Percentiles rank a stretch among this genome's conserved stretches.
phyloP scores from a whole-genome alignment of 2,888 invertebrate genomes.

The Notocelia uddmanniana region DNA sequence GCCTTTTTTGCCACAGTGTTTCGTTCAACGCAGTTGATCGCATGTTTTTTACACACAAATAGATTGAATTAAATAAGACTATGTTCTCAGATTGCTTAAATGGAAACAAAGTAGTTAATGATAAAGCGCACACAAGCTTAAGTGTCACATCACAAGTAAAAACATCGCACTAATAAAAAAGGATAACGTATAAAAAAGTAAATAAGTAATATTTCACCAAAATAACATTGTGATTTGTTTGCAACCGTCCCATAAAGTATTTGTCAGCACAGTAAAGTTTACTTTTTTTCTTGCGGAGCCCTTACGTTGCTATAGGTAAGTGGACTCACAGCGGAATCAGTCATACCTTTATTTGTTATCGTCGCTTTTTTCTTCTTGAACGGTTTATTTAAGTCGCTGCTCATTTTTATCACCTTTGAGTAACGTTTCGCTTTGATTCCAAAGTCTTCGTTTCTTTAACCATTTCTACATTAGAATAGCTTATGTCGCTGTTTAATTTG shows the following conservation, averaged over 20 bases:
- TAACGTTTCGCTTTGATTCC: constrained; percentile 86
- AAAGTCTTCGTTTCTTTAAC: constrained; percentile 65
- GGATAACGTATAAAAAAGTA: constrained; percentile 42
- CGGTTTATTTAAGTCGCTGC: constrained; percentile 68
- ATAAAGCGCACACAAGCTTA: no score
- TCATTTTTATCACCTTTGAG: constrained; percentile 73
- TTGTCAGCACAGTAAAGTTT: constrained; percentile 84
- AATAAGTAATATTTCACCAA: constrained; percentile 48
- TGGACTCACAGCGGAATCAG: constrained; percentile 76
- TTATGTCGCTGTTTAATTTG: constrained; percentile 62
- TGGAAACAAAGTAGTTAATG: constrained; percentile 33
- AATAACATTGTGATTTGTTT: constrained; percentile 63
- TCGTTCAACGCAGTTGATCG: constrained; percentile 72
- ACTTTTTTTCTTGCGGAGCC: constrained; percentile 86
- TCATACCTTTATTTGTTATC: constrained; percentile 68
- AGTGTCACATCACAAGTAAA: constrained; percentile 26
- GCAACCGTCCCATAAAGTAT: constrained; percentile 68
- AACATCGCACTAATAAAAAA: constrained; percentile 49
- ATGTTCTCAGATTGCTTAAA: constrained; percentile 32
- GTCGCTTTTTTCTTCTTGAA: constrained; percentile 69
- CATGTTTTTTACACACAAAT: constrained; percentile 62
- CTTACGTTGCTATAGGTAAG: constrained; percentile 85
- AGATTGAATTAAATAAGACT: constrained; percentile 20
- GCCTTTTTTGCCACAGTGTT: constrained; percentile 79
- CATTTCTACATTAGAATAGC: constrained; percentile 67